Evolutionary conservation across 2,888 invertebrate species (phyloP), one percentile per base, ranked within the genome.

Genomic region (Mayetiola destructor): DNA sequence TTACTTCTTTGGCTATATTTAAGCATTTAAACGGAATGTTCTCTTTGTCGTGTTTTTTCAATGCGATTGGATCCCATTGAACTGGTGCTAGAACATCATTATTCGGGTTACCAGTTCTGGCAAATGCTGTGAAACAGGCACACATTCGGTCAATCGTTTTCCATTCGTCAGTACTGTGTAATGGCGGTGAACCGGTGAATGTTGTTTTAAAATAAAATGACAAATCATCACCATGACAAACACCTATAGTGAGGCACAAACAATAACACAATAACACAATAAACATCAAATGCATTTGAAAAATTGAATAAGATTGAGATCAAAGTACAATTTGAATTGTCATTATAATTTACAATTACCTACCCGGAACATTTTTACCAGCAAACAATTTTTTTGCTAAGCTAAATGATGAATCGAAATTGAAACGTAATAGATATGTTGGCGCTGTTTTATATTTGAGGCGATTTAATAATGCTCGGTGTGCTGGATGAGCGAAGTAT

Each of bases 341-440:
- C 32, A 32, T 32, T 32, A 32, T 9, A 32, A 32, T 32, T 6
- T 9, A 32, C 6, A 6, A 32, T 9, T 18, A 37, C 14, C n/a
- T 6, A 53, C 59, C 59, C 0, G 64, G 62, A 21, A 68, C 57
- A 35, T 64, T 62, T 4, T 63, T 62, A 12, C 68, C 70, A 32
- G 68, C 69, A 18, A 59, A 59, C 9, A 59, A 20, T 8, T 58
- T 58, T 53, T 60, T 60, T 0, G 59, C 52, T 14, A 61, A 40
- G 58, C 62, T 63, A 32, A 58, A 59, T 3, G 59, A 58, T 2
- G 71, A 70, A 55, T 73, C 72, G 57, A 66, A 67, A 20, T 69
- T 70, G 60, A 73, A 72, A 29, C 72, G 67, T 40, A 71, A 72
- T 1, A 72, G 58, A 57, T 66, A 72, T 2, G 71, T 72, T 20